A percentile compares a stretch with the other conserved stretches of the same genome.
These are phyloP conservation scores for Cherax quadricarinatus DNA, from an alignment of 1,140 invertebrate species.

Conservation along the genomic window DNA sequence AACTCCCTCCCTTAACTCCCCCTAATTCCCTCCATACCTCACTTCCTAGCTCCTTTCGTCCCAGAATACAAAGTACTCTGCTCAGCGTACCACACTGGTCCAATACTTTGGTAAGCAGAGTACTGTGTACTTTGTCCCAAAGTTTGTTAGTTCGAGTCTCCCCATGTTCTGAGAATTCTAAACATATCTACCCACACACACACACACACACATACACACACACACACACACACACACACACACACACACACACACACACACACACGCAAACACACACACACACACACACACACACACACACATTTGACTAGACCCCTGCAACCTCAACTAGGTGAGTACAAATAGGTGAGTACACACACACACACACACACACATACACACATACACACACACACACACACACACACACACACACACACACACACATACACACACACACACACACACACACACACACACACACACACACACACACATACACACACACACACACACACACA, in stretches of 20 bases:
- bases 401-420: conserved; percentile 10
- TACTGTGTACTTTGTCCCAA: no score
- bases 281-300: background rate
- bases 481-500: background rate
- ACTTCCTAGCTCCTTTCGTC: no score
- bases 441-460: conserved; percentile 10
- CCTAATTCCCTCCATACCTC: background rate
- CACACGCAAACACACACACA: background rate
- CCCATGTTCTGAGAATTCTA: background rate
- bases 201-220: background rate
- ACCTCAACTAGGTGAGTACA: no score
- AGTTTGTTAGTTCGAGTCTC: no score
- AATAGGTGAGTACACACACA: no score
- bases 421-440: conserved; percentile 6
- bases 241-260: conserved; percentile 36
- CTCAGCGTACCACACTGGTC: background rate
- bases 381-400: no score
- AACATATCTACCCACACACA: no score
- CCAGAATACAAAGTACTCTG: background rate
- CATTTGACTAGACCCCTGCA: no score
- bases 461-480: conserved; percentile 6
- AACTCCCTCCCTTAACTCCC: no score
- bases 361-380: no score
- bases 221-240: background rate
- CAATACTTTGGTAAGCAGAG: background rate